Percentiles rank a stretch among this genome's conserved stretches.
Conservation (phyloP, 2,113 vertebrate genomes). For the Rhombomys opimus region DNA sequence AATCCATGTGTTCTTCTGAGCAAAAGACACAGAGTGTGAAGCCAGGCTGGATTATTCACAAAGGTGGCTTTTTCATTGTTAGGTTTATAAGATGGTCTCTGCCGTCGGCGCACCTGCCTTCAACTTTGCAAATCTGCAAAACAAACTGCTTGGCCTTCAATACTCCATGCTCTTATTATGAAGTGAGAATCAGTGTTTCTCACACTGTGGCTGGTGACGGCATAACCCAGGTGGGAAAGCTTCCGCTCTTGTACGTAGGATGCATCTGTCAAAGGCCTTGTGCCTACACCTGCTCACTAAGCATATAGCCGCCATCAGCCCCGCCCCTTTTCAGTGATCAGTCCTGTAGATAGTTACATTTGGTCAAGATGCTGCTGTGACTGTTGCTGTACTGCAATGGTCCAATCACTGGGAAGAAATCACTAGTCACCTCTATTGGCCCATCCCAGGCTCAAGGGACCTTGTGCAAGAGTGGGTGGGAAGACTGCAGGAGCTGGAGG, state of each 20-base stretch:
- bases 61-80: neutral
- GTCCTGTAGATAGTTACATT: neutral
- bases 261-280: neutral
- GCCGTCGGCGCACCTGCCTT: neutral
- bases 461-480: neutral
- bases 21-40: neutral
- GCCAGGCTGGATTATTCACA: neutral
- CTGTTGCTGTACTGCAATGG: neutral
- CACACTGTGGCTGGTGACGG: neutral
- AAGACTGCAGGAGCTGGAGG: neutral
- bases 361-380: too few relatives aligned
- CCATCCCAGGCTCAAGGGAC: neutral
- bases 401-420: neutral
- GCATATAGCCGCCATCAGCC: neutral
- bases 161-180: neutral
- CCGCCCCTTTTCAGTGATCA: neutral
- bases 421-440: neutral
- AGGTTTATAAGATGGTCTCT: neutral
- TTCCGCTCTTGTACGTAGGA: neutral
- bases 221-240: neutral
- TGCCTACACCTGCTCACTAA: too few relatives aligned
- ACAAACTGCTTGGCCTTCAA: neutral
- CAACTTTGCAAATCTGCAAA: neutral
- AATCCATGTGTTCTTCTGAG: neutral
- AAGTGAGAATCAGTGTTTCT: neutral